Evolutionary conservation across 2,113 vertebrate genomes (phyloP), one percentile per base, ranked within the genome.

Genomic region (Brachirus orientalis): DNA sequence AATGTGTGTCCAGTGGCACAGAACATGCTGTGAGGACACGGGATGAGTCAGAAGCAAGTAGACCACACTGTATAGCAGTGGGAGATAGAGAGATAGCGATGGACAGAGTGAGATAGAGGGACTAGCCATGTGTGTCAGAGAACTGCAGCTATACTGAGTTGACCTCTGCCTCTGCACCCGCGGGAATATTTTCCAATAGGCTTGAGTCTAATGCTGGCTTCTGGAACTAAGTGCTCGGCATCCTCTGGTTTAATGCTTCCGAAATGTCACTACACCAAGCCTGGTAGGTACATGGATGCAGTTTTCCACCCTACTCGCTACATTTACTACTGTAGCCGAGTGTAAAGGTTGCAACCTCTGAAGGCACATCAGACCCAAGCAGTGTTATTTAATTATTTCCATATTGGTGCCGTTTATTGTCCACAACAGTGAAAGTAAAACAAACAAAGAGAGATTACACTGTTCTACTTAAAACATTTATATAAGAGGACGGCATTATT

Each of bases 171-270:
- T 63, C 58, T 41, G 57, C 57, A 44, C 73, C 75, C 53, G 37
- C 12, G 53, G 81, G 84, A 73, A 74, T 82, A 41, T 74, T 88
- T 84, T 77, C 63, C 73, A 85, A 78, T 73, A 79, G 75, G 88
- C 86, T 79, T 69, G 68, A 84, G 76, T 82, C 78, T 75, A 75
- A 87, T 74, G 75, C 82, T 76, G 76, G 80, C 82, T 82, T 76
- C 81, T 83, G 77, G 80, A 89, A 79, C 79, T 72, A 83, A 85
- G 77, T 74, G 60, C 76, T 78, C 19, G 1, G 46, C 75, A 50
- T 81, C 75, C 70, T 37, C 47, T 78, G 75, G 47, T 71, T 53
- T 37, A 48, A 52, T 40, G 19, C 50, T 69, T 81, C 73, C 55
- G 69, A 80, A 90, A 84, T 87, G 79, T 75, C 79, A 82, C 57